Percentiles rank a stretch among this genome's conserved stretches.
phyloP scores from a whole-genome alignment of 2,113 vertebrate genomes.

The Baryphthengus martii region DNA sequence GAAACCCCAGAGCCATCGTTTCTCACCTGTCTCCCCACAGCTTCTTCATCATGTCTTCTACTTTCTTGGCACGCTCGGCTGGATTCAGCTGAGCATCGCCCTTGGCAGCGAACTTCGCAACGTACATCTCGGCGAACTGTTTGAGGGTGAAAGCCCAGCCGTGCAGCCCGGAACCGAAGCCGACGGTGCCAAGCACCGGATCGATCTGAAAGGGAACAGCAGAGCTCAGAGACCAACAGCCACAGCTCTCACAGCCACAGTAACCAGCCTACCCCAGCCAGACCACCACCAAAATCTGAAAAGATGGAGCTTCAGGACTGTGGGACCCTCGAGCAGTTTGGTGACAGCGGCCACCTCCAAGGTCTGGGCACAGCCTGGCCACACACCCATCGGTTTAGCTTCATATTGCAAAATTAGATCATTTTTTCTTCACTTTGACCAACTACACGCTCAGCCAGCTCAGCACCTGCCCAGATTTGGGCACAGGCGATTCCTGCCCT shows the following conservation, averaged over 20 bases:
- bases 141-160: constrained; percentile 98
- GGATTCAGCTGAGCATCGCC: constrained; percentile 81
- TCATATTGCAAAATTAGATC: fast-evolving
- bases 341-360: fast-evolving
- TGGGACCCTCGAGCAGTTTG: fast-evolving
- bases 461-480: background rate
- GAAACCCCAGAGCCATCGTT: fast-evolving
- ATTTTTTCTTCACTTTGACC: background rate
- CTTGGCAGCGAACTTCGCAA: constrained; percentile 92
- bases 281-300: fast-evolving
- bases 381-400: background rate
- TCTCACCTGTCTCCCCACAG: constrained; percentile 93
- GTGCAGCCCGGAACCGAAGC: constrained; percentile 95
- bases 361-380: background rate
- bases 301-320: background rate
- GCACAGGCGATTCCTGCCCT: fast-evolving
- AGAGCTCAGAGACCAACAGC: background rate
- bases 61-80: constrained; percentile 88
- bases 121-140: constrained; percentile 97
- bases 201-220: constrained; percentile 77
- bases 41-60: constrained; percentile 99
- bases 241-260: background rate
- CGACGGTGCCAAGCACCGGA: constrained; percentile 87
- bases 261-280: fast-evolving
- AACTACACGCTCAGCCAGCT: background rate